Evolutionary conservation across 2,113 vertebrate species (phyloP).

Genomic region (Takifugu flavidus): DNA sequence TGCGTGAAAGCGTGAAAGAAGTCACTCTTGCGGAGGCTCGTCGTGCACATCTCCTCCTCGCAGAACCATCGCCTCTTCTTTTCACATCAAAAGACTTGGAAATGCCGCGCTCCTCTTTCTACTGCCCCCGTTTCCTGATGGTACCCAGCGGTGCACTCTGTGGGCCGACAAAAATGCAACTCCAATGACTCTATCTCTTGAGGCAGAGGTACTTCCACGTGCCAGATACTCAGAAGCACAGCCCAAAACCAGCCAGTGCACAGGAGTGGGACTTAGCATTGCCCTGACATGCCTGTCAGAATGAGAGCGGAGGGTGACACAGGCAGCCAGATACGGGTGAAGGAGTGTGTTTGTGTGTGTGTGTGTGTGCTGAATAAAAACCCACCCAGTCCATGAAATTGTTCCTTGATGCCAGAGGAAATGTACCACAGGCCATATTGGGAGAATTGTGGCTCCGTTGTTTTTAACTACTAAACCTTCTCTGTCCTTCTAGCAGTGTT

Average conservation of each 20-base stretch:
- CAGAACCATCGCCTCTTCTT: conserved; percentile 44
- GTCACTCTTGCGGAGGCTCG: conserved; percentile 13
- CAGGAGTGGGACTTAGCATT: conserved; percentile 47
- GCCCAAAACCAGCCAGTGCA: conserved; percentile 39
- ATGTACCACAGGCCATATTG: conserved; percentile 43
- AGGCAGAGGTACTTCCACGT: conserved; percentile 57
- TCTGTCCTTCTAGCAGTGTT: conserved; percentile 9
- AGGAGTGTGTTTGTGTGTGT: conserved; percentile 19
- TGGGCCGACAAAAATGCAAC: conserved; percentile 42
- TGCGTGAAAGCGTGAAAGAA: conserved; percentile 16
- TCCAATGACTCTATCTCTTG: conserved; percentile 57
- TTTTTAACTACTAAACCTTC: not conserved
- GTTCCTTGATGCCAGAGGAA: conserved; percentile 35
- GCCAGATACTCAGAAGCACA: conserved; percentile 52
- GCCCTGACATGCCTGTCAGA: conserved; percentile 55
- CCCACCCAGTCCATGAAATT: conserved; percentile 34
- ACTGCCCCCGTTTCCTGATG: conserved; percentile 49
- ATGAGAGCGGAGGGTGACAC: conserved; percentile 40
- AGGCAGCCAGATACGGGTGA: conserved; percentile 38
- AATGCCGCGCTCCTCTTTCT: conserved; percentile 23
- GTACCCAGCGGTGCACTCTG: conserved; percentile 36
- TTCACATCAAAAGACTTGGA: conserved; percentile 8
- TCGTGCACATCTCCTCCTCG: not conserved
- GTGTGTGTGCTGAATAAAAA: conserved; percentile 26
- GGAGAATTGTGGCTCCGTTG: conserved; percentile 26